phyloP scores from a whole-genome alignment of 2,113 vertebrate species.

The Euleptes europaea region DNA sequence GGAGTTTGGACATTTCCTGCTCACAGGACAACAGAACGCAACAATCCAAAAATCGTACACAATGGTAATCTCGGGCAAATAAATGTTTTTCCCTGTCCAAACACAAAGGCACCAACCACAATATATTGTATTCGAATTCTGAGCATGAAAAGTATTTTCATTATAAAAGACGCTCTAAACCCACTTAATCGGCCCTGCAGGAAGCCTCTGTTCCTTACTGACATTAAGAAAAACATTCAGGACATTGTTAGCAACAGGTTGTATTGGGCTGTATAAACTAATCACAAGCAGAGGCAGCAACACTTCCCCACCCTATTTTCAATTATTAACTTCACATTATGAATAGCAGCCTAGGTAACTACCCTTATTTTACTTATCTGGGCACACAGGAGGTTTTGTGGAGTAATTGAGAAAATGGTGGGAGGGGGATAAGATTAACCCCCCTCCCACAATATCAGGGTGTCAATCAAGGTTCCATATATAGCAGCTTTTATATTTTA shows the following conservation, averaged over 20 bases:
- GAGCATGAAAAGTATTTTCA: background rate
- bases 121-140: background rate
- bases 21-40: conserved; percentile 23
- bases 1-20: background rate
- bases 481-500: no score
- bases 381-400: no score
- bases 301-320: no score
- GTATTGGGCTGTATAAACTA: background rate
- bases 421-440: no score
- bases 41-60: conserved; percentile 35
- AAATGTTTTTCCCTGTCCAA: background rate
- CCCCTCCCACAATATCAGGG: no score
- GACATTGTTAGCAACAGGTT: conserved; percentile 25
- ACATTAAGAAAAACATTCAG: conserved; percentile 20
- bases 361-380: no score
- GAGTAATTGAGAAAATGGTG: no score
- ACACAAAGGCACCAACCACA: background rate
- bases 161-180: conserved; percentile 31
- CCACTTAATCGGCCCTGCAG: conserved; percentile 41
- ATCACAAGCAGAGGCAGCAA: background rate
- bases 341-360: no score
- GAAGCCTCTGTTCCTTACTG: conserved; percentile 56
- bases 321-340: no score
- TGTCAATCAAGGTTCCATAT: no score
- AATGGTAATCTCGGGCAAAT: conserved; percentile 22